Evolutionary conservation across 2,797 vertebrate species (phyloP).

Genomic region (Diglossa cyanea): DNA sequence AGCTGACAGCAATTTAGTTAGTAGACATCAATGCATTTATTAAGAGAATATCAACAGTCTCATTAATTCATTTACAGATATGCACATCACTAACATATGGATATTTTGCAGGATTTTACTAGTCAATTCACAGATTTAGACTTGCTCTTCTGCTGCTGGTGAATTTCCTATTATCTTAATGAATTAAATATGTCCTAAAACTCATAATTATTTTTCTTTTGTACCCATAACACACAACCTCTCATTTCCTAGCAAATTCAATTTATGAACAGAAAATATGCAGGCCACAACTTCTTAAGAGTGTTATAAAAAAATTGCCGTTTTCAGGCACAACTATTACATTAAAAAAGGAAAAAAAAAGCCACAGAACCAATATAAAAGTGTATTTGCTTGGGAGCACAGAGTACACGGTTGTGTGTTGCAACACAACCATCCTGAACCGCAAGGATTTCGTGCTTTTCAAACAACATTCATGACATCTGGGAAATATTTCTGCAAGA

Average conservation of each 20-base stretch:
- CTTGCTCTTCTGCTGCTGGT: background rate
- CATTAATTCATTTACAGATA: background rate
- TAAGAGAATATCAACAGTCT: background rate
- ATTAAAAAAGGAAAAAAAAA: background rate
- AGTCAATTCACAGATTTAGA: background rate
- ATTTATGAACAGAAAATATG: background rate
- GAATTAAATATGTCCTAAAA: background rate
- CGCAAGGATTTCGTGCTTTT: background rate
- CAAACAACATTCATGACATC: background rate
- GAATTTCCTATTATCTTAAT: background rate
- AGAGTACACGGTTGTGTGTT: background rate
- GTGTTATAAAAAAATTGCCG: background rate
- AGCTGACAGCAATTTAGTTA: background rate
- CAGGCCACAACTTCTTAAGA: background rate
- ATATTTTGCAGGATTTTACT: background rate
- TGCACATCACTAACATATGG: fast-evolving
- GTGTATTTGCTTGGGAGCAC: background rate
- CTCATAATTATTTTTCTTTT: background rate
- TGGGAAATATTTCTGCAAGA: constrained; percentile 1
- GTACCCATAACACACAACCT: background rate
- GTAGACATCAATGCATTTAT: background rate
- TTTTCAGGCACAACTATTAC: background rate
- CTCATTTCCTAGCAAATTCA: background rate
- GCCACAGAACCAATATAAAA: background rate
- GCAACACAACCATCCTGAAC: background rate